Evolutionary conservation across 92 coral and sea anemone species (phyloP), one percentile per base, ranked within the genome.

Genomic region (Heliopora coerulea): DNA sequence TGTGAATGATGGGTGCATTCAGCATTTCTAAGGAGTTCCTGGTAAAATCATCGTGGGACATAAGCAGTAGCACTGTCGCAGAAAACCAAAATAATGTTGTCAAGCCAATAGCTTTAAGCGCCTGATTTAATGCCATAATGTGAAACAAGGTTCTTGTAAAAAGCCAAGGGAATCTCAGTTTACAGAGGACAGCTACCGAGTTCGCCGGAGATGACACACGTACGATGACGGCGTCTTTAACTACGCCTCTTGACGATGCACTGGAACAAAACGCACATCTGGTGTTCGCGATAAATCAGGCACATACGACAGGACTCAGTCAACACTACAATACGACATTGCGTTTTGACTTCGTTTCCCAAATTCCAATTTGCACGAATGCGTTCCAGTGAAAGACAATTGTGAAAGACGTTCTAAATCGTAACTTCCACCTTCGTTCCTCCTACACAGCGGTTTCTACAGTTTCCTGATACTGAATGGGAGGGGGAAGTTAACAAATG

Each of bases 11-110:
- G 0, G 99, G 99, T 24, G 96, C 90, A 64, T 95, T 90, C 62
- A 95, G 91, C 99, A 95, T 90, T 8, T 88, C 89, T 25, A 95
- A 74, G 0, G 96, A 90, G 33, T 95, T 90, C n/a, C 99, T 82
- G 26, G 99, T 88, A 54, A 95, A 73, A 30, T 95, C 99, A 49
- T 82, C 87, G 52, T 87, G 88, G 54, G 86, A 87, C 99, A 95
- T 95, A 18, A 95, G 62, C 62, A 95, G 88, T 9, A 95, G 65
- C 21, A 95, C 80, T n/a, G 96, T 95, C 21, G 91, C 95, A 35
- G 99, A 90, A 58, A 95, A 90, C 99, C 99, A 95, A 64, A 95
- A 95, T 21, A 86, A 82, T 48, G 99, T 88, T 24, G 99, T 95
- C 39, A 95, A 59, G 23, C 86, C 91, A 40, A 95, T 88, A 5